These are phyloP conservation scores for Pseudachorutes palmiensis DNA, from an alignment of 1,140 invertebrate species.

Conservation along the genomic window DNA sequence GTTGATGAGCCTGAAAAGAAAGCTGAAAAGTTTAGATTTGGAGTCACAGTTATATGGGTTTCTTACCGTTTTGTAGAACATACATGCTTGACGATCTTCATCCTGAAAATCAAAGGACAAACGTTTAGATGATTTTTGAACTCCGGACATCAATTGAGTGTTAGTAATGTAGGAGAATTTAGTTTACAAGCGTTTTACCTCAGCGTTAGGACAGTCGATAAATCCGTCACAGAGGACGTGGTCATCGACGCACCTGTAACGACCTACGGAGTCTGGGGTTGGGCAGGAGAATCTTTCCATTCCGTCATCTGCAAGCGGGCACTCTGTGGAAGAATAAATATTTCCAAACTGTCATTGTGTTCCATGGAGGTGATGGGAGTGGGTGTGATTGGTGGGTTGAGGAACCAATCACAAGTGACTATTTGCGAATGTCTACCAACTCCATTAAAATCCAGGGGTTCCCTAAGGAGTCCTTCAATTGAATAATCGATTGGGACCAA, in stretches of 20 bases:
- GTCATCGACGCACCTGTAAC: slow-evolving; percentile 91
- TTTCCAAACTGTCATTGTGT: no score
- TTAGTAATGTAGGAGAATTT: no score
- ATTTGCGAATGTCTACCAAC: no score
- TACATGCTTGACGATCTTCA: slow-evolving; percentile 84
- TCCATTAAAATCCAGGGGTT: no score
- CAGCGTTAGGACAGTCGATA: slow-evolving; percentile 83
- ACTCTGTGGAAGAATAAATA: slow-evolving; percentile 59
- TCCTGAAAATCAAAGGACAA: slow-evolving; percentile 46
- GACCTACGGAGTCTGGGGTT: slow-evolving; percentile 74
- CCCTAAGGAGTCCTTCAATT: no score
- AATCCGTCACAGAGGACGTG: slow-evolving; percentile 90
- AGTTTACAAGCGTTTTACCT: no score
- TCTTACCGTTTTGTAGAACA: slow-evolving; percentile 93
- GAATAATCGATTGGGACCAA: no score
- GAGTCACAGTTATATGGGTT: neutral
- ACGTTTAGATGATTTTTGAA: neutral
- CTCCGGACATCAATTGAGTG: no score
- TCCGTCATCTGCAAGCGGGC: slow-evolving; percentile 80
- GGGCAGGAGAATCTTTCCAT: slow-evolving; percentile 92
- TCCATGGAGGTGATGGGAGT: no score
- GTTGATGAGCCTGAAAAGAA: neutral
- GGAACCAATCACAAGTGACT: no score
- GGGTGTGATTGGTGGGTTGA: no score
- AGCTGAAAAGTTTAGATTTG: neutral